phyloP scores from a whole-genome alignment of 1,140 invertebrate species.

The Branchinecta lynchi region DNA sequence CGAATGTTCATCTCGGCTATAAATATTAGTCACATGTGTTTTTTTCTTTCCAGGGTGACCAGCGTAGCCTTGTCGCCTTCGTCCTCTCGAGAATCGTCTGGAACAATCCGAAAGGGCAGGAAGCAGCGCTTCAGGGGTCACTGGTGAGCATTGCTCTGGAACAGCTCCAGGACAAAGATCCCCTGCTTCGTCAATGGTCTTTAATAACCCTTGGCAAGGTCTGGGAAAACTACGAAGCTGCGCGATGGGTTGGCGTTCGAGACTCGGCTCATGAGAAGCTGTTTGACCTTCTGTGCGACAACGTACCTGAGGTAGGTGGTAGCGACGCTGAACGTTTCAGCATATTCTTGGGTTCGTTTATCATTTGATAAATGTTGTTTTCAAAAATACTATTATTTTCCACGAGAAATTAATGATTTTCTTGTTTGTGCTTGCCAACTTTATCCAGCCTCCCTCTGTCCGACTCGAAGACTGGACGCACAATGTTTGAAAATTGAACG shows the following conservation, averaged over 20 bases:
- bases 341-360: too few relatives aligned
- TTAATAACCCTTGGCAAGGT: conserved; percentile 80
- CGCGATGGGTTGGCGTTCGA: conserved; percentile 87
- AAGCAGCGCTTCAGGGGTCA: conserved; percentile 67
- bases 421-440: too few relatives aligned
- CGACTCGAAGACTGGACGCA: too few relatives aligned
- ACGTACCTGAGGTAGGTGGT: conserved; percentile 55
- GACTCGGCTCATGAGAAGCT: conserved; percentile 91
- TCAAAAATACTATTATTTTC: too few relatives aligned
- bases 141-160: conserved; percentile 78
- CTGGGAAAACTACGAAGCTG: conserved; percentile 84
- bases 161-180: conserved; percentile 37
- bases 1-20: neutral
- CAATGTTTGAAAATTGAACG: too few relatives aligned
- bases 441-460: too few relatives aligned
- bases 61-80: conserved; percentile 78
- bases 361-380: too few relatives aligned
- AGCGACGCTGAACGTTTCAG: too few relatives aligned
- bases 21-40: conserved; percentile 10
- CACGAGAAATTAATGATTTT: too few relatives aligned
- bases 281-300: conserved; percentile 56
- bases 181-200: conserved; percentile 71
- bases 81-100: conserved; percentile 83
- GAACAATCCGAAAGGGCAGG: conserved; percentile 67
- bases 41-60: conserved; percentile 46